Base-by-base conservation (phyloP, 2,113 vertebrate genomes). In the Catagonus wagneri region DNA sequence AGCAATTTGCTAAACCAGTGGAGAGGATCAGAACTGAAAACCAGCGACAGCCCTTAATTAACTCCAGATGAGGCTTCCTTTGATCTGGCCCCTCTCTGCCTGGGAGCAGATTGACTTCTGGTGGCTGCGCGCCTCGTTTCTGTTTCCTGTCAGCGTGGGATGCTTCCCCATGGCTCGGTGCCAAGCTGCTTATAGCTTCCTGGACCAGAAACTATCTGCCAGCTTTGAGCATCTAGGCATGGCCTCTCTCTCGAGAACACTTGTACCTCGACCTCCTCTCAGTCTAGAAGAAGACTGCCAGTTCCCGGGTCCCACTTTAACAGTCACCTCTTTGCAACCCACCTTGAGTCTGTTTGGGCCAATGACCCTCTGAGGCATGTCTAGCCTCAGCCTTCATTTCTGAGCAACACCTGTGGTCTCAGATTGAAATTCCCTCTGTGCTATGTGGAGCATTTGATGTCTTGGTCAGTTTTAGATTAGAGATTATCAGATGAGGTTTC, bases 391-490 rank as follows among this genome's bases (percentile, higher is more conserved):
- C 71, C 15, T 90, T 39, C 29, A 7, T 29, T 34, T 75, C 27
- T 34, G 8, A 52, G 0, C 0, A 22, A 17, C 11, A 2, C 1
- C 79, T 15, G 0, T 1, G 23, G 65, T 34, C n/a, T 72, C 29
- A 4, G 15, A 1, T 22, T 54, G 39, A 56, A 11, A 9, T 50
- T 80, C 44, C 29, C 32, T 39, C 8, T 56, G 13, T 68, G 83
- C 8, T 19, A 11, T 11, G 17, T 76, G 15, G n/a, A 11, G 1
- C 8, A 1, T 75, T 92, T 84, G 61, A 27, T 71, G 86, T 83
- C n/a, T 52, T n/a, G 39, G 50, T 36, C 61, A 27, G 3, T 27
- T n/a, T 52, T 52, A 25, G 32, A 3, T 58, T 23, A 56, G 27
- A 2, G 3, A 3, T 80, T 36, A 6, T 58, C 83, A 27, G 65